Conservation (phyloP, 1,140 invertebrate genomes). For the Pogonomyrmex barbatus region DNA sequence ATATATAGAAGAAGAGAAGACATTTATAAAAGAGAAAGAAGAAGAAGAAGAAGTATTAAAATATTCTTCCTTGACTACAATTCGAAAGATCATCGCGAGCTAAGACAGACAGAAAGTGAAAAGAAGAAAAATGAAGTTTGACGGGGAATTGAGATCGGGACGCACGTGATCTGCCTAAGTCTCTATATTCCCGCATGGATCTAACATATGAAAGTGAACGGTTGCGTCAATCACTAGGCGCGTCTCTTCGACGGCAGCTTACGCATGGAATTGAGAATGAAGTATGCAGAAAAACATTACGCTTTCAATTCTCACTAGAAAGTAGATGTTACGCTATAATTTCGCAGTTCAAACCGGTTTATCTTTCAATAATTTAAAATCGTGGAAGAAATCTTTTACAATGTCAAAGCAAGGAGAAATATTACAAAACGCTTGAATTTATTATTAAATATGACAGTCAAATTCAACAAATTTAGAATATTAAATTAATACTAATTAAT, state of each 20-base stretch:
- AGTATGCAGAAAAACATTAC: constrained; percentile 35
- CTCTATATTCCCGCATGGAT: background rate
- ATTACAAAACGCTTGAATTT: background rate
- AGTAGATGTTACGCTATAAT: background rate
- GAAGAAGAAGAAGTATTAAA: background rate
- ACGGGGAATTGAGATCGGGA: background rate
- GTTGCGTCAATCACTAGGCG: constrained; percentile 20
- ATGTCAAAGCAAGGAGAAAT: background rate
- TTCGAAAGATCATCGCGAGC: background rate
- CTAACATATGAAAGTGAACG: constrained; percentile 35
- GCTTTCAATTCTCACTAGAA: constrained; percentile 41
- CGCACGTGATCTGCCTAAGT: constrained; percentile 1
- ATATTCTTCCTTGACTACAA: background rate
- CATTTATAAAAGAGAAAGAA: too few relatives aligned
- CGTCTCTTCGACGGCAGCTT: constrained; percentile 15
- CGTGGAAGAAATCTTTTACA: constrained; percentile 3
- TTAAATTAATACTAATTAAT: background rate
- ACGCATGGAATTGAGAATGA: constrained; percentile 32
- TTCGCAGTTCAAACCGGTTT: constrained; percentile 21
- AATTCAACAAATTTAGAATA: background rate
- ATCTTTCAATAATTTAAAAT: background rate
- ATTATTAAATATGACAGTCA: background rate
- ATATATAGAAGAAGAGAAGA: background rate
- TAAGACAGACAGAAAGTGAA: background rate
- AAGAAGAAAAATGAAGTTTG: constrained; percentile 27